These are phyloP conservation scores for Serinus canaria DNA, from an alignment of 2,113 vertebrate species.

Conservation along the genomic window DNA sequence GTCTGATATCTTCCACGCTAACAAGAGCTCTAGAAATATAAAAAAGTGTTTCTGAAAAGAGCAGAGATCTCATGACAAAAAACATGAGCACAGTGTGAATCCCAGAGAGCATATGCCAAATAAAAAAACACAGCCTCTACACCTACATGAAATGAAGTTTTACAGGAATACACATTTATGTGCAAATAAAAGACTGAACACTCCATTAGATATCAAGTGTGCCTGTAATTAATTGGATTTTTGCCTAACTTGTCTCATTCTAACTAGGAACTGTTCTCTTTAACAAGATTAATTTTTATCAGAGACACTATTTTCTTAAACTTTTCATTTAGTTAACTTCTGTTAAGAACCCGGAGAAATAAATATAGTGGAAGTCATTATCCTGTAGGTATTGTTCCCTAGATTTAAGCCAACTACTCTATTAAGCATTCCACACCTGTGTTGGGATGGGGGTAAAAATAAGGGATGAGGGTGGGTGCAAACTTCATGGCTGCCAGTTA, in stretches of 20 bases:
- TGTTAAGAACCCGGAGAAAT: neutral
- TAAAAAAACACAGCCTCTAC: neutral
- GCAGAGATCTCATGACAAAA: neutral
- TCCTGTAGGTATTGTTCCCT: neutral
- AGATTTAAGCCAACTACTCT: neutral
- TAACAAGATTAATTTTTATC: neutral
- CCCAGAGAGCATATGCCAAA: neutral
- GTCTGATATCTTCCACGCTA: rapidly evolving
- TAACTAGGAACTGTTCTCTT: neutral
- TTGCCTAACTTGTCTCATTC: neutral
- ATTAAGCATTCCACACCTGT: neutral
- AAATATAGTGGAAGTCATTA: neutral
- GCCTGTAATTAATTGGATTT: neutral
- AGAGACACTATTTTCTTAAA: neutral
- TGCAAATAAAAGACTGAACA: neutral
- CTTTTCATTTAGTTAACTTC: neutral
- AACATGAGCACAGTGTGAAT: neutral
- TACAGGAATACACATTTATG: neutral
- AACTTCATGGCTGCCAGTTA: neutral
- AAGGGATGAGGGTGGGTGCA: rapidly evolving
- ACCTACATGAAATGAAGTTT: neutral
- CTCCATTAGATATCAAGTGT: neutral
- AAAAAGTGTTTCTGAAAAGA: neutral
- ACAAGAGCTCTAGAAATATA: neutral
- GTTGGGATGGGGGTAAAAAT: neutral